Evolutionary conservation across 2,797 vertebrate species (phyloP).

Genomic region (Onychomys torridus): DNA sequence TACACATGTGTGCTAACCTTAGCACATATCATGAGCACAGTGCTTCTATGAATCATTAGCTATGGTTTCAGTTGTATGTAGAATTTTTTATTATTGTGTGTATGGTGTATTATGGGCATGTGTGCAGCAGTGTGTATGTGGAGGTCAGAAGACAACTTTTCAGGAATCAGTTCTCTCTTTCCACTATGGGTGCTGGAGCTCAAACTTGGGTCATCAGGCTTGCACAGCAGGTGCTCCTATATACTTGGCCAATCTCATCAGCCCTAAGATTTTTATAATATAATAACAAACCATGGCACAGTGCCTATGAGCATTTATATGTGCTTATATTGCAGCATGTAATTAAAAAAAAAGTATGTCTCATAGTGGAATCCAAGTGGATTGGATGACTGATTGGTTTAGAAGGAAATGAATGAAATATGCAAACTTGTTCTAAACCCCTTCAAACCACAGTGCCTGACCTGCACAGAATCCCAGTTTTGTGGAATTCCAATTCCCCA

Average conservation of each 20-base stretch:
- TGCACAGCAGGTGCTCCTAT: neutral
- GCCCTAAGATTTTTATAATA: neutral
- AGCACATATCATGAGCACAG: neutral
- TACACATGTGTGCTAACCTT: neutral
- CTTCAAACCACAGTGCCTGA: neutral
- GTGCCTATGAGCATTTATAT: neutral
- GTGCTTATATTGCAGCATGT: too few relatives aligned
- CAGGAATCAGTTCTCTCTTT: neutral
- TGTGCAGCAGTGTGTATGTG: neutral
- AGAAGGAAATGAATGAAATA: neutral
- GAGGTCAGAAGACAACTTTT: neutral
- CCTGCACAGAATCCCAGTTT: neutral
- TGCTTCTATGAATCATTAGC: neutral
- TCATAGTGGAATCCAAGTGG: neutral
- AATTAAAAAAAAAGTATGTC: neutral
- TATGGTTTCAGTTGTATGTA: neutral
- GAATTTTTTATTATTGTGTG: neutral
- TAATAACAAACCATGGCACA: neutral
- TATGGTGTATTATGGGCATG: neutral
- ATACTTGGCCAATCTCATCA: neutral
- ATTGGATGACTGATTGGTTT: neutral
- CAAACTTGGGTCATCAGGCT: neutral
- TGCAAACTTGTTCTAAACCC: neutral
- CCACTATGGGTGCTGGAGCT: neutral
- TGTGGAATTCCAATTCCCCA: neutral